phyloP scores from a whole-genome alignment of 2,888 invertebrate genomes.

The Pterobdella sp. region DNA sequence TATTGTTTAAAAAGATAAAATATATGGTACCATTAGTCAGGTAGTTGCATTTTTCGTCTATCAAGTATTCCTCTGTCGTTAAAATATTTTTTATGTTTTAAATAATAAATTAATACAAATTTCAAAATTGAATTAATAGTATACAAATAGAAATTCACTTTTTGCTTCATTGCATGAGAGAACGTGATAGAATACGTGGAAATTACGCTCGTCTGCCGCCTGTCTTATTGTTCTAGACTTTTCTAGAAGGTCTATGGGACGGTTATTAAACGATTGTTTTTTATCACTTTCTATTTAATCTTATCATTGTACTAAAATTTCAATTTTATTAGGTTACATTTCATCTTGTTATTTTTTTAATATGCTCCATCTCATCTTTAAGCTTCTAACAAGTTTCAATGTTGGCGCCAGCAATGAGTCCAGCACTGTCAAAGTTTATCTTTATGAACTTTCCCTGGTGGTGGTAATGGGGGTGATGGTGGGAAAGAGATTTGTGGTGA shows the following conservation, averaged over 20 bases:
- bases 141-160: not conserved
- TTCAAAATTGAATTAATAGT: not conserved
- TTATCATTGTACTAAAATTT: not conserved
- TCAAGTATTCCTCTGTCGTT: constrained; percentile 69
- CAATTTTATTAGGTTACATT: not conserved
- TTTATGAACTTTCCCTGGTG: constrained; percentile 95
- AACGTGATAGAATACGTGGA: constrained; percentile 99
- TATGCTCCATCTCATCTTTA: not conserved
- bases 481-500: not conserved
- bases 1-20: not conserved
- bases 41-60: constrained; percentile 92
- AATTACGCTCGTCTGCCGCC: constrained; percentile 90
- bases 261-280: not conserved
- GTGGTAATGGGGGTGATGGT: not conserved
- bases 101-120: not conserved
- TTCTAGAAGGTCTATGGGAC: constrained; percentile 70
- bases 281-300: not conserved
- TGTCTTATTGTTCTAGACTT: constrained; percentile 98
- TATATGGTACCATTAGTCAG: constrained; percentile 66
- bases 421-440: constrained; percentile 98
- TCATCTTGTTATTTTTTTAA: not conserved
- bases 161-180: constrained; percentile 63
- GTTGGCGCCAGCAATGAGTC: constrained; percentile 97
- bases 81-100: not conserved
- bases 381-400: constrained; percentile 79